phyloP scores from a whole-genome alignment of 2,888 invertebrate genomes.

The Epinotia brunnichana region DNA sequence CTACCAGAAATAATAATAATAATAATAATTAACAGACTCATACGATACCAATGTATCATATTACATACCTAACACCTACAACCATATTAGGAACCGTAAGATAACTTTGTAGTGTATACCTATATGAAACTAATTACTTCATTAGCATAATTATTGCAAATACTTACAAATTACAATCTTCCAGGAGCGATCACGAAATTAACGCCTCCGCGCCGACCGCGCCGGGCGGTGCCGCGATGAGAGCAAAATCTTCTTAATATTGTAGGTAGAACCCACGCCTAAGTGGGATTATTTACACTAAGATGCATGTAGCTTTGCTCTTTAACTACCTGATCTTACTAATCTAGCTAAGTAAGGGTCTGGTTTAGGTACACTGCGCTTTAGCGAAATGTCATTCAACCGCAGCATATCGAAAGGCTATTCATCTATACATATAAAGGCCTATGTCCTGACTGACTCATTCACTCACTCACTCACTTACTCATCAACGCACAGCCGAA shows the following conservation, averaged over 20 bases:
- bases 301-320: conserved; percentile 3
- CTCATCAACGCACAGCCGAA: no score
- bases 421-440: no score
- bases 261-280: conserved; percentile 6
- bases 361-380: neutral
- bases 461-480: no score
- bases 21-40: neutral
- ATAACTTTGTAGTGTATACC: neutral
- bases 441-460: no score
- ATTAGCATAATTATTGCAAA: conserved; percentile 34
- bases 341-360: neutral
- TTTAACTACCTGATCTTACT: neutral
- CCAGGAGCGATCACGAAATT: conserved; percentile 62
- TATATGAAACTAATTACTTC: conserved; percentile 13
- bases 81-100: neutral
- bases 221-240: conserved; percentile 16
- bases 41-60: neutral
- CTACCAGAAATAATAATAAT: no score
- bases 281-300: conserved; percentile 14
- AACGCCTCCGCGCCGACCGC: conserved; percentile 51
- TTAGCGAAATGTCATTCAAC: neutral
- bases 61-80: neutral
- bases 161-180: conserved; percentile 68
- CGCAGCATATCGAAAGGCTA: neutral
- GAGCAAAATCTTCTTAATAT: conserved; percentile 22